phyloP scores from a whole-genome alignment of 1,140 invertebrate species.

The Heterodera schachtii region DNA sequence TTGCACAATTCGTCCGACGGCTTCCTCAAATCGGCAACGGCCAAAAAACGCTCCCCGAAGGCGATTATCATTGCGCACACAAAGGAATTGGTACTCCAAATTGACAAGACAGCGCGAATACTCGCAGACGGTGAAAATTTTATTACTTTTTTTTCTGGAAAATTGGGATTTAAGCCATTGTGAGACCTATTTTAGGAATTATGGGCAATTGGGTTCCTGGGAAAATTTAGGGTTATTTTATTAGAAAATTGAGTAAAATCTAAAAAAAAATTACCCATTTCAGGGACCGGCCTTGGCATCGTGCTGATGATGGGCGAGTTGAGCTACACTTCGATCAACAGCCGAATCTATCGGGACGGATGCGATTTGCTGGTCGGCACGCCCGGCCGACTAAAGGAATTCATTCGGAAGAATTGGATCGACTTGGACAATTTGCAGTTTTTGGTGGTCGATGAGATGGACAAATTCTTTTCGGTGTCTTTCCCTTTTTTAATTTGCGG shows the following conservation, averaged over 20 bases:
- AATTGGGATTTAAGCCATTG: too few relatives aligned
- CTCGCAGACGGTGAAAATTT: conserved; percentile 3
- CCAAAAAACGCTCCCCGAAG: not conserved
- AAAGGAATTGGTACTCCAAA: conserved; percentile 21
- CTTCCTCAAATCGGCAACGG: not conserved
- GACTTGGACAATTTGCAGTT: conserved; percentile 7
- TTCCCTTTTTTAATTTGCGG: too few relatives aligned
- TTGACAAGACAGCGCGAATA: conserved; percentile 4
- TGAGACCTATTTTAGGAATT: too few relatives aligned
- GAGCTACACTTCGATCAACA: not conserved
- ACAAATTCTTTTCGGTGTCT: conserved; percentile 23
- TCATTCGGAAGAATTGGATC: not conserved
- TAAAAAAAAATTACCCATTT: not conserved
- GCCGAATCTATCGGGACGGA: not conserved
- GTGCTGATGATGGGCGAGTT: not conserved
- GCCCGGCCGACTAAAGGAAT: not conserved
- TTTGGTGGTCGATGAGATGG: conserved; percentile 20
- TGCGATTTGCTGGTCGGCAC: not conserved
- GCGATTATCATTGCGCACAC: conserved; percentile 29
- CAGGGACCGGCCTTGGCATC: conserved; percentile 13
- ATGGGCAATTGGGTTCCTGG: too few relatives aligned
- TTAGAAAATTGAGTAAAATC: too few relatives aligned
- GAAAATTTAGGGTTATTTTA: too few relatives aligned
- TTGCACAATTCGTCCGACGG: not conserved
- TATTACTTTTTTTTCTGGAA: too few relatives aligned